Base-by-base conservation (phyloP, 2,888 invertebrate species). In the Tiliacea citrago region DNA sequence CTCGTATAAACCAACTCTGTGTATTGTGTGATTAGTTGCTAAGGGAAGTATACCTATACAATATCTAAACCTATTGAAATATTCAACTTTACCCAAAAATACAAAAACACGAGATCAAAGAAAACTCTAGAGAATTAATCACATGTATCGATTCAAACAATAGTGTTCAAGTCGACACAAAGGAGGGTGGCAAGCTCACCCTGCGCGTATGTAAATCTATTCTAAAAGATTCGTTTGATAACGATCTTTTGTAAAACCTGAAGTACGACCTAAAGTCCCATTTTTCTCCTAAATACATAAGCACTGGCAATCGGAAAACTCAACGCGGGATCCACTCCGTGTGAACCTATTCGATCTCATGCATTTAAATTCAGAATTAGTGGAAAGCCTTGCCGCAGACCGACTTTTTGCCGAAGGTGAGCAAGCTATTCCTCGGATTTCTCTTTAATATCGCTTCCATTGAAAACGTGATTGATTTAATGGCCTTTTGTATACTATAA, bases 321-420 rank as follows among this genome's bases (percentile, higher is more conserved):
- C 92, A 86, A 89, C 88, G 88, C 86, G 90, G 89, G 92, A 94
- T 93, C 91, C 93, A 89, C 92, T 92, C 91, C 92, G 93, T 93
- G 92, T 93, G 93, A 94, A 95, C 94, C 94, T 93, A 95, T 96
- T 95, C 95, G 94, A 95, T 95, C 96, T 96, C 96, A 96, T 96
- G 96, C 96, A 96, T 96, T 96, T 96, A 96, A 96, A 96, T 96
- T 95, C 94, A 94, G 95, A 96, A 96, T 96, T 96, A 96, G 95
- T 94, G 93, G 92, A 92, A 94, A 93, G 93, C 93, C 92, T 92
- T 92, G 90, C 93, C 93, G 90, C 94, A 93, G 89, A 92, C 92
- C 90, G 92, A 92, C 89, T 91, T 94, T 94, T 95, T 94, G 84
- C 87, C 88, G 86, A 90, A 93, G 93, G 95, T 93, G 92, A 93